Conservation (phyloP, 2,113 vertebrate species). For the Nothobranchius furzeri region DNA sequence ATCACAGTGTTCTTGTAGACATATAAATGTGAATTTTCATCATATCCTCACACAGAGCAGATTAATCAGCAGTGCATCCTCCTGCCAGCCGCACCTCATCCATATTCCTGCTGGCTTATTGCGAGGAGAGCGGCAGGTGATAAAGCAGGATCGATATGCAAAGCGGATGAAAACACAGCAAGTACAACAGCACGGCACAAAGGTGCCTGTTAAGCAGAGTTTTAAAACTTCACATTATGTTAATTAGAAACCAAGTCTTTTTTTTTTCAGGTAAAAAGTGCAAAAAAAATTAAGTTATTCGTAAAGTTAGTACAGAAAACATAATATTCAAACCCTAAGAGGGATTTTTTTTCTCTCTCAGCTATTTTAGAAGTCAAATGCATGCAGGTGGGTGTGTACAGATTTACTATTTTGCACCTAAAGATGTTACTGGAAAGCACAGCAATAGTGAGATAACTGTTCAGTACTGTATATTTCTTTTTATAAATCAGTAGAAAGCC, state of each 20-base stretch:
- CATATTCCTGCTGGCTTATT: slow-evolving; percentile 74
- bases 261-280: slow-evolving; percentile 19
- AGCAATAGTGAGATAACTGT: slow-evolving; percentile 43
- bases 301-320: slow-evolving; percentile 14
- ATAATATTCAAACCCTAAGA: slow-evolving; percentile 1
- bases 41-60: slow-evolving; percentile 59
- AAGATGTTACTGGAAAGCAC: slow-evolving; percentile 19
- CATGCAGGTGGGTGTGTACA: slow-evolving; percentile 27
- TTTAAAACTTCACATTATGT: slow-evolving; percentile 34
- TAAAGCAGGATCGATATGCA: slow-evolving; percentile 77
- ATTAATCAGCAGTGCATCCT: slow-evolving; percentile 68
- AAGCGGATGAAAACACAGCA: slow-evolving; percentile 72
- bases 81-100: slow-evolving; percentile 66
- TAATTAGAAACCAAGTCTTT: slow-evolving; percentile 28
- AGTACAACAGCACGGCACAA: slow-evolving; percentile 67
- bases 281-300: slow-evolving; percentile 40
- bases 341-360: slow-evolving; percentile 31
- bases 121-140: slow-evolving; percentile 58
- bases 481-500: slow-evolving; percentile 21
- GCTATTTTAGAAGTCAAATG: slow-evolving; percentile 36
- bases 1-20: slow-evolving; percentile 63
- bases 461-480: slow-evolving; percentile 33
- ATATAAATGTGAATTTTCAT: slow-evolving; percentile 68
- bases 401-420: slow-evolving; percentile 15
- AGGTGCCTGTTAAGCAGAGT: slow-evolving; percentile 8